Evolutionary conservation across 2,113 vertebrate species (phyloP), one percentile per base, ranked within the genome.

Genomic region (Phoenicopterus ruber): DNA sequence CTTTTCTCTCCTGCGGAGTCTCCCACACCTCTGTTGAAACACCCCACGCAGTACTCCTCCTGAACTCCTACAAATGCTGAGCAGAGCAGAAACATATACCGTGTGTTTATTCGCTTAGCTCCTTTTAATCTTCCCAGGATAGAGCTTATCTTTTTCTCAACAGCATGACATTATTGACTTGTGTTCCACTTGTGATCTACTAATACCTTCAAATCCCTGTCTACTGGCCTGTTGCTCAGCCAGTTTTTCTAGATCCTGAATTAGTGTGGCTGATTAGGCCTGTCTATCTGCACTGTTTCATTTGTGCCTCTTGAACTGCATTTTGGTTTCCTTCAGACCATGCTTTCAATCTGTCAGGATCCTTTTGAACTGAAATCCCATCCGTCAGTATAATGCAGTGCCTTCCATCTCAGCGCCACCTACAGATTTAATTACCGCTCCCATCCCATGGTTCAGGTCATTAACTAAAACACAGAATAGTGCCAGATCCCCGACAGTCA

Each of bases 131-230:
- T 95, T 83, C 80, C 76, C 76, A 77, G 86, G 83, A 44, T 52
- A 91, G 67, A 2, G 9, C 83, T 96, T 95, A 97, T 93, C 93
- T 93, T 88, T 96, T 91, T 72, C 93, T 88, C 92, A 91, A 94
- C 86, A 88, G 89, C 76, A 81, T 91, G 91, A 88, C 89, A 80
- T 94, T 96, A 94, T 91, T 95, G 93, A 97, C 93, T 95, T 77
- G 77, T 81, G 89, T 94, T 91, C 86, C 86, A 94, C 93, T 95
- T 94, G 80, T 95, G 95, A 96, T 95, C 89, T 89, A 81, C 94
- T 96, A 96, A 96, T 96, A 92, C 92, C 80, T 94, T 91, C 93
- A 94, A 97, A 97, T 94, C 93, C 91, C 86, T 73, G 40, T 77
- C 83, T 94, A 28, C 80, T 88, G 86, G 86, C 76, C 63, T 18